phyloP scores from a whole-genome alignment of 2,888 invertebrate species.

The Apamea epomidion region DNA sequence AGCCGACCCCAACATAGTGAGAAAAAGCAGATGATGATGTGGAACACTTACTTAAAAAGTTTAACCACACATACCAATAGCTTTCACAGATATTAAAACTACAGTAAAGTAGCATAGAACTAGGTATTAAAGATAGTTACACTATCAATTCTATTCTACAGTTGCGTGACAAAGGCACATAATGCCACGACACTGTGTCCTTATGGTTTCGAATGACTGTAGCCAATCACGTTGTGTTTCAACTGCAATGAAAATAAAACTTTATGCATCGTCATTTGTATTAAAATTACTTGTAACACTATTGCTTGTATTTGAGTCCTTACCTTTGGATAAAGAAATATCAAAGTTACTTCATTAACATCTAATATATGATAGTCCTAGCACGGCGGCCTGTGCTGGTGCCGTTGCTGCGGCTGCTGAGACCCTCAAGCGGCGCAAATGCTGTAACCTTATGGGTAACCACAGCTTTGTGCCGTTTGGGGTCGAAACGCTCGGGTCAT shows the following conservation, averaged over 20 bases:
- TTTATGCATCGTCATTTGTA: background rate
- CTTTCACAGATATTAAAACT: background rate
- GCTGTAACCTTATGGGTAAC: too few relatives aligned
- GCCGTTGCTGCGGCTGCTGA: too few relatives aligned
- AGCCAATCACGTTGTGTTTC: background rate
- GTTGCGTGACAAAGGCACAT: conserved; percentile 20
- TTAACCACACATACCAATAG: background rate
- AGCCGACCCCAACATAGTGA: background rate
- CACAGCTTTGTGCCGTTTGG: too few relatives aligned
- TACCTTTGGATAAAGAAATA: too few relatives aligned
- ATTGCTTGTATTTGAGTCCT: background rate
- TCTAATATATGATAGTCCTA: background rate
- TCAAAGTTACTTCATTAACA: too few relatives aligned
- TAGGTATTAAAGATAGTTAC: background rate
- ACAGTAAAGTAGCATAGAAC: background rate
- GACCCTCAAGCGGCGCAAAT: too few relatives aligned
- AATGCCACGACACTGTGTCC: background rate
- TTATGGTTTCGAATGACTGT: background rate
- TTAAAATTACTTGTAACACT: too few relatives aligned
- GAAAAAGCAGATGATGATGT: background rate
- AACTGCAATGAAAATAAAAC: background rate
- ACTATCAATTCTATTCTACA: conserved; percentile 5
- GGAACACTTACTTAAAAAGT: background rate
- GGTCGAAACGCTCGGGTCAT: too few relatives aligned
- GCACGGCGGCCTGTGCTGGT: too few relatives aligned